These are phyloP conservation scores for Tamandua tetradactyla DNA, from an alignment of 2,797 vertebrate species.

Conservation along the genomic window DNA sequence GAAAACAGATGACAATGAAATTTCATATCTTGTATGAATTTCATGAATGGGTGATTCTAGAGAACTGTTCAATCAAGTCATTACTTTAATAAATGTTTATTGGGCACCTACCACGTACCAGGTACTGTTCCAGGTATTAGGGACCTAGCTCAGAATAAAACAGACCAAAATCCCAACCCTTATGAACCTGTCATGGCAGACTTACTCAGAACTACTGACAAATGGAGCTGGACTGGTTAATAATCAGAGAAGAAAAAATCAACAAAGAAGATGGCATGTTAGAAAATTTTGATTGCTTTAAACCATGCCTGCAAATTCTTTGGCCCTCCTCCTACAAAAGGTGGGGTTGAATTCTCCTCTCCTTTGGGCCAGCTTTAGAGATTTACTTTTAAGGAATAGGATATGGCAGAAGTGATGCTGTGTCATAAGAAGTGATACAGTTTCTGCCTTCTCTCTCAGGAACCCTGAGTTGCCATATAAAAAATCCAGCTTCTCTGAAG, in stretches of 20 bases:
- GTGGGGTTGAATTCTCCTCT: not conserved
- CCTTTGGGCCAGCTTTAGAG: not conserved
- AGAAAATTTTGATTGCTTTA: not conserved
- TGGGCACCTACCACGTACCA: not conserved
- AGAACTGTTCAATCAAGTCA: not conserved
- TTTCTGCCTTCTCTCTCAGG: not conserved
- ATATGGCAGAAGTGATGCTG: not conserved
- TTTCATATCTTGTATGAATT: not conserved
- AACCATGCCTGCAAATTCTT: not conserved
- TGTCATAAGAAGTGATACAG: not conserved
- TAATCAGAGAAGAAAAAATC: not conserved
- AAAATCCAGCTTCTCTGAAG: not conserved
- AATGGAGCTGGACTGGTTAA: not conserved
- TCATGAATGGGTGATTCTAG: not conserved
- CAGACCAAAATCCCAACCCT: not conserved
- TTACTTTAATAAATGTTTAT: not conserved
- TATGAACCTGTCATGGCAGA: not conserved
- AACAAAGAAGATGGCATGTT: not conserved
- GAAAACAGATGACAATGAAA: slow-evolving; percentile 9
- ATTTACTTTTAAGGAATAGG: not conserved
- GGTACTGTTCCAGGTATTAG: not conserved
- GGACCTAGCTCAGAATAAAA: not conserved
- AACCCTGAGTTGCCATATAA: not conserved
- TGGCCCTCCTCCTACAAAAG: not conserved
- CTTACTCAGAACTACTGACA: not conserved